These are phyloP conservation scores for Dromiciops gliroides DNA, from an alignment of 2,113 vertebrate genomes.

Conservation along the genomic window DNA sequence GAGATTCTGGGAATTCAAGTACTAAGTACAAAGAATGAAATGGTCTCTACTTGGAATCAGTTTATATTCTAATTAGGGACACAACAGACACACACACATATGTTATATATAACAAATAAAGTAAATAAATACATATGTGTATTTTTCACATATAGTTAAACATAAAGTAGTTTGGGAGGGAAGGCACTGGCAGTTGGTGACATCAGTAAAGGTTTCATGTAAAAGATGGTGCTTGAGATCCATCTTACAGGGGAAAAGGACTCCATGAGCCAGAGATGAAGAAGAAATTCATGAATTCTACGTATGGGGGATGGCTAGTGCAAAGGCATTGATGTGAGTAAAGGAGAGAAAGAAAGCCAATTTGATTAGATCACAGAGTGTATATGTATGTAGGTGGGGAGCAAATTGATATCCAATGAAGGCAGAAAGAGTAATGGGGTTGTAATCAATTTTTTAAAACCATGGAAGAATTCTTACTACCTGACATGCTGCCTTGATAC, in stretches of 20 bases:
- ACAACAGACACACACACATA: background rate
- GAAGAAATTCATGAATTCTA: background rate
- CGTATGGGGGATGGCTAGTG: background rate
- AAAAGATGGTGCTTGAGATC: background rate
- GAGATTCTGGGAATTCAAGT: background rate
- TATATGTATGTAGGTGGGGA: too few relatives aligned
- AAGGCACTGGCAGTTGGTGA: background rate
- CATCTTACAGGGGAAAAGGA: background rate
- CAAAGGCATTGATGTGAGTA: background rate
- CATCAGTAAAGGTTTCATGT: background rate
- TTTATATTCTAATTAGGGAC: background rate
- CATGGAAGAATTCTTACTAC: background rate
- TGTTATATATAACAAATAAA: background rate
- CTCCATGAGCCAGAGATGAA: background rate
- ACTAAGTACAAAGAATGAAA: background rate
- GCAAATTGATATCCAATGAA: background rate
- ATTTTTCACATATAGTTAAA: background rate
- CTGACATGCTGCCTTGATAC: background rate
- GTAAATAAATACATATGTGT: background rate
- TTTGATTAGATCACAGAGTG: too few relatives aligned
- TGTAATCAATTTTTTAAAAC: too few relatives aligned
- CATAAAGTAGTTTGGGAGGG: background rate
- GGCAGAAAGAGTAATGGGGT: too few relatives aligned
- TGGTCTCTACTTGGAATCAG: background rate
- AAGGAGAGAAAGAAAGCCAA: too few relatives aligned